Evolutionary conservation across 2,888 invertebrate species (phyloP).

Genomic region (Rotaria macrura): DNA sequence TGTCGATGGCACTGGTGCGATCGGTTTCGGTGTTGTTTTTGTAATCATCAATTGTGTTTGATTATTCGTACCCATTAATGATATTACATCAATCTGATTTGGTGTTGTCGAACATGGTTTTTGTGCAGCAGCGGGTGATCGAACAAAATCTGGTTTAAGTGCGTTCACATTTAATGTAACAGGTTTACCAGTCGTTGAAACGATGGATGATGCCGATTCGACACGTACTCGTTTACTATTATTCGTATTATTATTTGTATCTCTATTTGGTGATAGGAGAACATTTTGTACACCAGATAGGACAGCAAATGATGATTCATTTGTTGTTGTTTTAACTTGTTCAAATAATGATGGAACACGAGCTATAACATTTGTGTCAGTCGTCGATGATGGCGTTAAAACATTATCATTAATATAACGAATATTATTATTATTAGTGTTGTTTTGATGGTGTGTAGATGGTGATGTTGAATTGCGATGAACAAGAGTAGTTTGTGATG

Average conservation of each 20-base stretch:
- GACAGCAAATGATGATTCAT: slow-evolving; percentile 13
- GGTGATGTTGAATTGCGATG: slow-evolving; percentile 6
- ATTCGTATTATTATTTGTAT: background rate
- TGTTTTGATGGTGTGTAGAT: background rate
- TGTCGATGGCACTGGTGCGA: background rate
- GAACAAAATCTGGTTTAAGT: slow-evolving; percentile 10
- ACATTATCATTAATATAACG: slow-evolving; percentile 6
- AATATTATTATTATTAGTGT: background rate
- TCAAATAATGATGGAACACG: background rate
- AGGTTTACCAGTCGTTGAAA: background rate
- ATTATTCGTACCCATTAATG: background rate
- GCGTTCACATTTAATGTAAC: slow-evolving; percentile 1
- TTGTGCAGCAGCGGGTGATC: background rate
- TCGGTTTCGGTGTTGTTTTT: background rate
- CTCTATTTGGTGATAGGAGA: background rate
- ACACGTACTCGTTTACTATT: background rate
- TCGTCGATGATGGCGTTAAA: background rate
- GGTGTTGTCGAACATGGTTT: background rate
- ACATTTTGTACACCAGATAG: slow-evolving; percentile 18
- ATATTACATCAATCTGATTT: background rate
- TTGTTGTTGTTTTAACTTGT: slow-evolving; percentile 1
- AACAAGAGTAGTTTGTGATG: background rate
- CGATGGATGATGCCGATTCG: background rate
- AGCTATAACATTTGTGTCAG: background rate
- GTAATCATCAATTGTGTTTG: background rate